Base-by-base conservation (phyloP, 1,140 invertebrate genomes). In the Coptotermes formosanus region DNA sequence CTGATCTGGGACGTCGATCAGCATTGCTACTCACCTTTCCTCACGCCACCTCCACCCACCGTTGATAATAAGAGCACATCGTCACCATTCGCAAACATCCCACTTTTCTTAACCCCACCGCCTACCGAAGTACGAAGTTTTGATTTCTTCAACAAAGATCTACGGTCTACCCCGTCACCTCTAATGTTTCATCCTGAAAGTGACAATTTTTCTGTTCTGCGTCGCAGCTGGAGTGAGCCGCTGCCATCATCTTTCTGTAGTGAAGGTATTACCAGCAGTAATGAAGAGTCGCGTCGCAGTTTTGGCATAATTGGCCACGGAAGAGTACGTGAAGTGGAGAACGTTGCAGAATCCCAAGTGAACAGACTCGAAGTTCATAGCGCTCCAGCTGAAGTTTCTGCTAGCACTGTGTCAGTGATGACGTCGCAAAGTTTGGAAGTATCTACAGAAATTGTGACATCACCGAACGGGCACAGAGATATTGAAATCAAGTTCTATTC, bases 401-500 rank as follows among this genome's bases (percentile, higher is more conserved):
- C 83, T 19, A 32, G 19, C 43, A n/a, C 44, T 7, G 30, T 43
- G 69, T 44, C 85, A 52, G 3, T 48, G 75, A 30, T 11, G 45
- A 16, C 44, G 23, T 84, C 87, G 59, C 90, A 91, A 85, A 89
- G 90, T 84, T 90, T 95, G 85, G 93, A 95, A 89, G 94, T 96
- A n/a, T 95, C 95, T 0, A 95, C 95, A 25, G 94, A 96, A 88
- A 96, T 96, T 86, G 94, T 96, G 55, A 95, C 95, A 38, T 96
- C 95, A 86, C 93, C 93, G 82, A 95, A 95, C 89, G 95, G 95
- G 9, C 95, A 96, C 89, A 92, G 95, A 83, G 95, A 96, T 90
- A 90, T 96, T 88, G 95, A 96, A 90, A 96, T 96, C 89, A 95
- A 95, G 88, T 94, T 96, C 90, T 95, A 94, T 90, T 94, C 94